Evolutionary conservation across 2,113 vertebrate genomes (phyloP).

Genomic region (Ammodramus savannarum): DNA sequence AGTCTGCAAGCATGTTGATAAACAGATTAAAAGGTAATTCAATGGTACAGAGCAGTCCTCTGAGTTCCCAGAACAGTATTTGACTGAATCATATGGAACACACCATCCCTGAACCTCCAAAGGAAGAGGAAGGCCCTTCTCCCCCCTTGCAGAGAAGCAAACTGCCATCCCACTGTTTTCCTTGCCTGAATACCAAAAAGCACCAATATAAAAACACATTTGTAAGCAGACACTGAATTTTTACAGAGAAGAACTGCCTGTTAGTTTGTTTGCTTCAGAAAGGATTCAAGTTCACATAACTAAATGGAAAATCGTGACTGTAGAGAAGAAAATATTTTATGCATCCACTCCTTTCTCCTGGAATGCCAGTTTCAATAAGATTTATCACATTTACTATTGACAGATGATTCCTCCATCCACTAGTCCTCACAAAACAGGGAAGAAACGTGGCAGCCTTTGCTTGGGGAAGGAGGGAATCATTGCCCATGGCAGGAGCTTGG

Average conservation of each 20-base stretch:
- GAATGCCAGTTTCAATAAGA: not conserved
- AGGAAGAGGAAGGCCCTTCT: not conserved
- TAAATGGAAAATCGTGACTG: not conserved
- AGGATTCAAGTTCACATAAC: not conserved
- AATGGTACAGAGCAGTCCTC: not conserved
- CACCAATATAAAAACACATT: not conserved
- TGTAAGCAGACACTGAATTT: not conserved
- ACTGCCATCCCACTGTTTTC: not conserved
- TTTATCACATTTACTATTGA: not conserved
- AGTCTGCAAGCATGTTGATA: not conserved
- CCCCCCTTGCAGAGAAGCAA: fast-evolving
- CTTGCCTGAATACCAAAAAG: not conserved
- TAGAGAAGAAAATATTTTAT: not conserved
- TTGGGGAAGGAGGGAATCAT: not conserved
- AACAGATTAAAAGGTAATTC: not conserved
- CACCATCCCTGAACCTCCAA: not conserved
- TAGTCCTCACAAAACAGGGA: not conserved
- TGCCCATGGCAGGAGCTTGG: not conserved
- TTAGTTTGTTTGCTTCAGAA: not conserved
- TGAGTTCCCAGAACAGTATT: not conserved
- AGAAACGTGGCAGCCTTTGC: not conserved
- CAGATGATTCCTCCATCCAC: not conserved
- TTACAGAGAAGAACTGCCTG: not conserved
- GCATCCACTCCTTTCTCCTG: not conserved
- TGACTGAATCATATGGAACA: not conserved